Conservation (phyloP, 2,888 invertebrate species). For the Mellilla xanthometata region DNA sequence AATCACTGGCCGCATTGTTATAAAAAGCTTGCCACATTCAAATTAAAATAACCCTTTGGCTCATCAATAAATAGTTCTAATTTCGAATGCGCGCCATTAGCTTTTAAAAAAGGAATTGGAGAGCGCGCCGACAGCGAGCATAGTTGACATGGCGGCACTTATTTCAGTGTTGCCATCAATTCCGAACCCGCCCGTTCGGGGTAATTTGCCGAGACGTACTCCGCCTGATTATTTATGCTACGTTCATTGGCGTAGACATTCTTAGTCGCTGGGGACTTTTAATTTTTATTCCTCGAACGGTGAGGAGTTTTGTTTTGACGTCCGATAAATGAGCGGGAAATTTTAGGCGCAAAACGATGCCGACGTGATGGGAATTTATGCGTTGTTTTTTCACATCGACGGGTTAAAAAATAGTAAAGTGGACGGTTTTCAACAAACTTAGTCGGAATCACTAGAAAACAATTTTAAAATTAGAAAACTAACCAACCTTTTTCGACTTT, state of each 20-base stretch:
- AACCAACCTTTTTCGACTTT: too few species aligned
- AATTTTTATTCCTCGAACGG: slow-evolving; percentile 46
- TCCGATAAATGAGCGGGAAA: slow-evolving; percentile 43
- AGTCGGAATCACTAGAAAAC: neutral
- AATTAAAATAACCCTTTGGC: slow-evolving; percentile 2
- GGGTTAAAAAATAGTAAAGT: too few species aligned
- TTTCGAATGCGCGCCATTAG: slow-evolving; percentile 43
- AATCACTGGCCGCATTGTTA: neutral
- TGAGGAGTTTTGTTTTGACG: slow-evolving; percentile 48
- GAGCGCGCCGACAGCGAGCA: slow-evolving; percentile 46
- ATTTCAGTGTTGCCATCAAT: slow-evolving; percentile 59
- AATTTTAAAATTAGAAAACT: neutral
- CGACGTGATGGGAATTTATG: slow-evolving; percentile 40
- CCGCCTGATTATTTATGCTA: slow-evolving; percentile 68
- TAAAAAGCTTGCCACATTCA: too few species aligned
- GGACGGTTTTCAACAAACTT: too few species aligned
- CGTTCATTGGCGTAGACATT: slow-evolving; percentile 61
- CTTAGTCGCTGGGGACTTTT: slow-evolving; percentile 43
- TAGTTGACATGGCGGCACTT: slow-evolving; percentile 59
- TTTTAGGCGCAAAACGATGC: slow-evolving; percentile 34
- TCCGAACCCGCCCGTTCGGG: slow-evolving; percentile 62
- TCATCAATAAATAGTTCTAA: slow-evolving; percentile 46
- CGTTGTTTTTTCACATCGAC: slow-evolving; percentile 20
- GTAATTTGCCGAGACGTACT: slow-evolving; percentile 73
- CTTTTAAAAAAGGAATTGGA: slow-evolving; percentile 37